Conservation (phyloP, 2,888 invertebrate species). For the Embidobia sp. region DNA sequence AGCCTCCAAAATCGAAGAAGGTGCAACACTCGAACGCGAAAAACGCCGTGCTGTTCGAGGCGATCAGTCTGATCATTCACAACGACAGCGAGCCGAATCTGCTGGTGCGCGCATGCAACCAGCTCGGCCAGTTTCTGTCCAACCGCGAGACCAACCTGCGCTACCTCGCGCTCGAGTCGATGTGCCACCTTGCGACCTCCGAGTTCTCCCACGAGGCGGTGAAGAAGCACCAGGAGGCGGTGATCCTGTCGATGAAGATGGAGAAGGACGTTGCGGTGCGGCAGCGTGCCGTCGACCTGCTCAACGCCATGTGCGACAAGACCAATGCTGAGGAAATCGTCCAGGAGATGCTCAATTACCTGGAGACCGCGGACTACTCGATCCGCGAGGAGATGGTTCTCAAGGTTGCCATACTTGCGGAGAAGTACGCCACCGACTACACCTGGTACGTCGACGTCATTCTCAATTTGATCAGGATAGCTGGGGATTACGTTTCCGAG, state of each 20-base stretch:
- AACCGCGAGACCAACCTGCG: slow-evolving; percentile 98
- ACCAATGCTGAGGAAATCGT: slow-evolving; percentile 99
- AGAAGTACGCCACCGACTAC: slow-evolving; percentile 99
- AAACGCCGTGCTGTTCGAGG: slow-evolving; percentile 99
- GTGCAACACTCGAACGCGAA: slow-evolving; percentile 99
- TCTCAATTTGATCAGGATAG: slow-evolving; percentile 98
- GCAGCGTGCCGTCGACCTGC: slow-evolving; percentile 97
- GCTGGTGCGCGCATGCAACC: slow-evolving; percentile 98
- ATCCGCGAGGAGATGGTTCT: slow-evolving; percentile 99
- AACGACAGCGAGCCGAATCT: slow-evolving; percentile 99
- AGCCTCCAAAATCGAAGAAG: slow-evolving; percentile 99
- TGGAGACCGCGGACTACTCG: slow-evolving; percentile 99
- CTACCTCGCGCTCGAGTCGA: slow-evolving; percentile 98
- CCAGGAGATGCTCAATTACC: slow-evolving; percentile 99
- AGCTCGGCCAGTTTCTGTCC: slow-evolving; percentile 98
- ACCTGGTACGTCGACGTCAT: slow-evolving; percentile 99
- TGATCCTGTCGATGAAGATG: slow-evolving; percentile 99
- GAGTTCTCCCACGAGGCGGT: slow-evolving; percentile 99
- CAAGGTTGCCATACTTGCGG: slow-evolving; percentile 99
- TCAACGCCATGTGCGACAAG: slow-evolving; percentile 99
- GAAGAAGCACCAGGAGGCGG: slow-evolving; percentile 99
- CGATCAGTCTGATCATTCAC: slow-evolving; percentile 99
- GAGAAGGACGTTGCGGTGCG: slow-evolving; percentile 99
- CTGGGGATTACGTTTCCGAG: slow-evolving; percentile 99
- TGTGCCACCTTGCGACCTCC: slow-evolving; percentile 99